Evolutionary conservation across 1,140 invertebrate genomes (phyloP), one percentile per base, ranked within the genome.

Genomic region (Drosophila willistoni): DNA sequence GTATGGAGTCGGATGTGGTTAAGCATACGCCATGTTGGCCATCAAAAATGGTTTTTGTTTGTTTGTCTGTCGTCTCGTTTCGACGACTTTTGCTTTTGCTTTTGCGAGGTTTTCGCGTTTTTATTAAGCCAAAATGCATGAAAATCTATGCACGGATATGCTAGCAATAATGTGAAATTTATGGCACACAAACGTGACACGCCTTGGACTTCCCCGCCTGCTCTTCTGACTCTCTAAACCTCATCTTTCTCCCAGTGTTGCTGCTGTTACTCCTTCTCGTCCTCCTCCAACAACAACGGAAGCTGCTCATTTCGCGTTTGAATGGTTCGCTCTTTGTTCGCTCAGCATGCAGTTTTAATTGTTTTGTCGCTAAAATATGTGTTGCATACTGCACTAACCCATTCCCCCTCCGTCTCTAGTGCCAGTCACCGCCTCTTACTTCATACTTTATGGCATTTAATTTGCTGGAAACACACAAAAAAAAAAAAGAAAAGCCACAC

Each of bases 1-100:
- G 84, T 89, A 81, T 87, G 84, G 83, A 89, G 84, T 89, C 77
- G 84, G 84, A 89, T 89, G 84, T 75, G 84, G 84, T 89, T 89
- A 89, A 89, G 84, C 80, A 89, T 89, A 89, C 84, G 84, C 84
- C 84, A 89, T 89, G 84, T 81, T 79, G 84, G 70, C 80, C 84
- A 89, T 81, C 84, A 89, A 89, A 51, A 84, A 87, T 87, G 77
- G 70, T 60, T 69, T 78, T 71, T 81, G 72, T 78, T 67, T 62
- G 63, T 66, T 68, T 14, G 66, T 68, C 36, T 51, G 64, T 67
- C 42, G 56, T 47, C 47, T 36, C 62, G 41, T 60, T 41, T 51
- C 63, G 60, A 42, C 57, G 62, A 47, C 57, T 34, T 69, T 63
- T 69, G 22, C 39, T 77, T 68, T 75, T 77, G 63, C 70, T 65